A percentile compares a stretch with the other conserved stretches of the same genome.
Evolutionary conservation across 2,888 invertebrate species (phyloP).

Genomic region (Atrina japonica): DNA sequence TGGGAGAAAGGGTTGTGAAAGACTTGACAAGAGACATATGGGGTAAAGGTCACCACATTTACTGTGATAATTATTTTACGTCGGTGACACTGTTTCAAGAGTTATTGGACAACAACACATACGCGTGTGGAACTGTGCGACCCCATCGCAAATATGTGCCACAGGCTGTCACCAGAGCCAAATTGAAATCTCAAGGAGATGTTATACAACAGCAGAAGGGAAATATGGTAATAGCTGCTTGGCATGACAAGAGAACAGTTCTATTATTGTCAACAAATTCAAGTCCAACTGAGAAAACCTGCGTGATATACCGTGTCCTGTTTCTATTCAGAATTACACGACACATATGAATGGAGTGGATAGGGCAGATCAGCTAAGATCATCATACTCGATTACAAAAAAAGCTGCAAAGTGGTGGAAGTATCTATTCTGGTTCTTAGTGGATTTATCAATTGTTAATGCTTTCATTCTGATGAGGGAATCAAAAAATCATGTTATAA

Average conservation of each 20-base stretch:
- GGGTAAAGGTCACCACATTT: no score
- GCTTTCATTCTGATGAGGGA: conserved; percentile 30
- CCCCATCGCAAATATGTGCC: conserved; percentile 2
- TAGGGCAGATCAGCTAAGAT: conserved; percentile 19
- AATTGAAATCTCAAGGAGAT: conserved; percentile 7
- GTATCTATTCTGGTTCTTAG: conserved; percentile 23
- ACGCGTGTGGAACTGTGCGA: no score
- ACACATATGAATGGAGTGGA: conserved; percentile 26
- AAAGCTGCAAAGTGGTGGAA: conserved; percentile 33
- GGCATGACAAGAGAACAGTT: conserved; percentile 7
- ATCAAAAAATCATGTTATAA: conserved; percentile 11
- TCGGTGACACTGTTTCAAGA: no score
- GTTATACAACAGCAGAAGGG: not conserved
- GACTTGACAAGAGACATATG: no score
- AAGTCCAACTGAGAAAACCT: not conserved
- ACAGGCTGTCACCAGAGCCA: not conserved
- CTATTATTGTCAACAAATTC: conserved; percentile 17
- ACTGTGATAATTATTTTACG: no score
- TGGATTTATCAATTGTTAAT: conserved; percentile 12
- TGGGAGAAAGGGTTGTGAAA: no score
- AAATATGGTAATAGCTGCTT: not conserved
- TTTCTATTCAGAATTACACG: not conserved
- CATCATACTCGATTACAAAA: conserved; percentile 8
- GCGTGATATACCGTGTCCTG: conserved; percentile 27
- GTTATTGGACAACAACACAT: no score